phyloP scores from a whole-genome alignment of 2,888 invertebrate genomes.

The Cabera pusaria region DNA sequence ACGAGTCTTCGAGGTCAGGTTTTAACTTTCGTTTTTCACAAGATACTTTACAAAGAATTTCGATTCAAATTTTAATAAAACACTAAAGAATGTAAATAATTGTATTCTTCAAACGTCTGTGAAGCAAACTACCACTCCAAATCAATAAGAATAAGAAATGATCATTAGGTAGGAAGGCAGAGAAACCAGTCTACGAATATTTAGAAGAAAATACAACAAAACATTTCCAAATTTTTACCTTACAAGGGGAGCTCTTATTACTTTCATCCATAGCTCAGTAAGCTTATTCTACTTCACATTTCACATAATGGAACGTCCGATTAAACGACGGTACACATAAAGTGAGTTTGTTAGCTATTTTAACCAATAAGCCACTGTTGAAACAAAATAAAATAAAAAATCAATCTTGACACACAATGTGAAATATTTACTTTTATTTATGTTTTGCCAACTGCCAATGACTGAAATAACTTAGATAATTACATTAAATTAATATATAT shows the following conservation, averaged over 20 bases:
- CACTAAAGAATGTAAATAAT: too few species aligned
- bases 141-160: constrained; percentile 13
- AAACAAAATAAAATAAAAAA: constrained; percentile 74
- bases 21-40: constrained; percentile 18
- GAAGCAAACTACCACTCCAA: constrained; percentile 16
- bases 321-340: constrained; percentile 64
- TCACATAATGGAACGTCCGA: constrained; percentile 69
- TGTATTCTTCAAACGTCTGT: constrained; percentile 16
- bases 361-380: constrained; percentile 76
- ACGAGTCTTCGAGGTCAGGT: constrained; percentile 22
- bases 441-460: constrained; percentile 46
- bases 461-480: constrained; percentile 33
- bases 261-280: constrained; percentile 75
- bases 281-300: constrained; percentile 66
- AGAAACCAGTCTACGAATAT: constrained; percentile 39
- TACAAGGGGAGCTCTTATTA: constrained; percentile 76
- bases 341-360: constrained; percentile 73
- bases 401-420: constrained; percentile 72
- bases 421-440: constrained; percentile 68
- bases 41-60: neutral
- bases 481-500: constrained; percentile 26
- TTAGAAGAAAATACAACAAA: constrained; percentile 45
- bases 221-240: constrained; percentile 71
- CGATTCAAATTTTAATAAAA: too few species aligned
- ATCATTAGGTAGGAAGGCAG: constrained; percentile 34